Conservation (phyloP, 2,888 invertebrate genomes). For the Junonia oenone region DNA sequence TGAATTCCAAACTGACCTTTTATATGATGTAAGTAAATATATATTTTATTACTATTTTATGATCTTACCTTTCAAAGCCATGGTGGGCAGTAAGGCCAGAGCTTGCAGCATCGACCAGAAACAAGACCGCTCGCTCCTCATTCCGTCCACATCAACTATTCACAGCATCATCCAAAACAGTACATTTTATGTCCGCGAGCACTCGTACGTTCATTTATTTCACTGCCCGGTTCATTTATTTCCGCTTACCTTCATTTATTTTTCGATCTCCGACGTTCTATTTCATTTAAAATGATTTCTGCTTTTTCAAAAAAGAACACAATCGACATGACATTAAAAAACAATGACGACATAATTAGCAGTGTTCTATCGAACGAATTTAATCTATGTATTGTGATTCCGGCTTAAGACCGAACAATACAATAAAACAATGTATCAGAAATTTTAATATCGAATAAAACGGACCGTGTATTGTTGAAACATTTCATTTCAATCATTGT, state of each 20-base stretch:
- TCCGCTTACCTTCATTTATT: constrained; percentile 30
- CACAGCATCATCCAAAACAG: constrained; percentile 49
- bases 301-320: neutral
- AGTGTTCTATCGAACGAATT: neutral
- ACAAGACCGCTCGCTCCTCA: constrained; percentile 64
- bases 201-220: constrained; percentile 32
- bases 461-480: constrained; percentile 17
- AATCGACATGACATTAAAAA: neutral
- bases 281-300: neutral
- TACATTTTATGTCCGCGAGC: constrained; percentile 44
- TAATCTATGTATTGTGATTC: neutral
- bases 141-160: constrained; percentile 48
- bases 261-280: constrained; percentile 11
- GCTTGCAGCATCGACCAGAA: constrained; percentile 71
- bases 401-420: constrained; percentile 3
- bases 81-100: constrained; percentile 61
- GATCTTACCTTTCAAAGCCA: constrained; percentile 72
- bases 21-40: too few species aligned
- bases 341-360: neutral
- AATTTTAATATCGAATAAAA: constrained; percentile 15
- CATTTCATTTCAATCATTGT: constrained; percentile 31
- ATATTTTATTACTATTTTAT: too few species aligned
- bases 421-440: constrained; percentile 3
- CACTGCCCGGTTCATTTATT: constrained; percentile 29
- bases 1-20: too few species aligned